A percentile compares a stretch with the other conserved stretches of the same genome.
Evolutionary conservation across 2,888 invertebrate genomes (phyloP).

Genomic region (Gnatocerus cornutus): DNA sequence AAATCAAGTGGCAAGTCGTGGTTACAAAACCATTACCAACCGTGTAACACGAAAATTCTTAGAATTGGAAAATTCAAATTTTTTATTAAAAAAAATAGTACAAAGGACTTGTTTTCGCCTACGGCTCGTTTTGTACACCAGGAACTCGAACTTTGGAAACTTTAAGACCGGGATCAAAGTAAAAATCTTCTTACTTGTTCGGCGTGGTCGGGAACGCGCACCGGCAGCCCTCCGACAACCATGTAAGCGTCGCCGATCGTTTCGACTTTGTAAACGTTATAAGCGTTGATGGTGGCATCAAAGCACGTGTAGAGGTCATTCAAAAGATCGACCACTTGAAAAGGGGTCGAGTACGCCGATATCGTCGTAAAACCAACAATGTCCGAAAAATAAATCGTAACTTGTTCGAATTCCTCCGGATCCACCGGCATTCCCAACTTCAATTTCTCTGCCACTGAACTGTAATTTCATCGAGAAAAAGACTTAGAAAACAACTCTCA

Average conservation of each 20-base stretch:
- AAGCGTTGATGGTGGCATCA: slow-evolving; percentile 94
- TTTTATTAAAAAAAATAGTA: too few species aligned
- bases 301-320: slow-evolving; percentile 96
- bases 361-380: slow-evolving; percentile 96
- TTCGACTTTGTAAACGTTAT: slow-evolving; percentile 94
- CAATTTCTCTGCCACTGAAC: slow-evolving; percentile 92
- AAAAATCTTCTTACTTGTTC: slow-evolving; percentile 72
- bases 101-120: too few species aligned
- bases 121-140: too few species aligned
- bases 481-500: too few species aligned
- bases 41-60: too few species aligned
- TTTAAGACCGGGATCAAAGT: too few species aligned
- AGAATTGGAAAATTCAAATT: too few species aligned
- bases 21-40: too few species aligned
- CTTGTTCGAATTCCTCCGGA: slow-evolving; percentile 93
- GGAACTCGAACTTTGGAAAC: too few species aligned
- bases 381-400: slow-evolving; percentile 95
- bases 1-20: too few species aligned
- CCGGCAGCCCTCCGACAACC: slow-evolving; percentile 93
- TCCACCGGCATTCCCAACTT: slow-evolving; percentile 93
- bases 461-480: slow-evolving; percentile 65
- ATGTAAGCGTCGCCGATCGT: slow-evolving; percentile 97
- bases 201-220: slow-evolving; percentile 86
- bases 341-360: slow-evolving; percentile 92
- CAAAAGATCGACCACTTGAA: slow-evolving; percentile 90